These are phyloP conservation scores for Drosophila equinoxialis DNA, from an alignment of 1,140 invertebrate genomes.

Conservation along the genomic window DNA sequence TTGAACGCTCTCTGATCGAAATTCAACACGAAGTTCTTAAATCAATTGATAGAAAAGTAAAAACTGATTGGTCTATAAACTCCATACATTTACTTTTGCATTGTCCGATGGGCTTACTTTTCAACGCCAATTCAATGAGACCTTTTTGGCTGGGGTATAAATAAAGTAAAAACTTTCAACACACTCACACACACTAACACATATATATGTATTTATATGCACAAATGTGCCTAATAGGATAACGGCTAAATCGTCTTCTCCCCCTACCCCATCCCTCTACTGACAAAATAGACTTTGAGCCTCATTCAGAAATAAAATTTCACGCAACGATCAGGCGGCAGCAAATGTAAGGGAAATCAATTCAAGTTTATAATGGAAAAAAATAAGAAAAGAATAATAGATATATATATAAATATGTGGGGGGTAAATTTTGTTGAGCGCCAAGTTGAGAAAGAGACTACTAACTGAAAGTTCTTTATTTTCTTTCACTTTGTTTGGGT, in stretches of 20 bases:
- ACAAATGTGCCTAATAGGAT: slow-evolving; percentile 1
- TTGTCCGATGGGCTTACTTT: too few species aligned
- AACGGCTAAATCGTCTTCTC: not conserved
- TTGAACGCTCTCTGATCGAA: too few species aligned
- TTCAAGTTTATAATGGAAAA: slow-evolving; percentile 53
- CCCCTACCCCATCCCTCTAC: too few species aligned
- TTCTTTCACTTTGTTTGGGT: slow-evolving; percentile 42
- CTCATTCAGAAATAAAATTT: slow-evolving; percentile 10
- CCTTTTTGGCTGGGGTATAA: too few species aligned
- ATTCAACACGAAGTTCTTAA: too few species aligned
- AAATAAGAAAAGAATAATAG: slow-evolving; percentile 3
- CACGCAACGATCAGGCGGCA: not conserved
- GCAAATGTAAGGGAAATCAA: slow-evolving; percentile 42
- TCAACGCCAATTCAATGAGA: too few species aligned
- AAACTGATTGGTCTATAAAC: too few species aligned
- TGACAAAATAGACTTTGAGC: not conserved
- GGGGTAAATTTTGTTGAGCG: not conserved
- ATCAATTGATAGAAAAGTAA: too few species aligned
- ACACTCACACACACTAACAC: not conserved
- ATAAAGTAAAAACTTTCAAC: not conserved
- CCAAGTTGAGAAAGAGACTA: not conserved
- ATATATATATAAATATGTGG: not conserved
- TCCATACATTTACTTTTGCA: too few species aligned
- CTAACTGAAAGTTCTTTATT: slow-evolving; percentile 17
- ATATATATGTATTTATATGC: not conserved